phyloP scores from a whole-genome alignment of 2,113 vertebrate species.

The Lasiurus borealis region DNA sequence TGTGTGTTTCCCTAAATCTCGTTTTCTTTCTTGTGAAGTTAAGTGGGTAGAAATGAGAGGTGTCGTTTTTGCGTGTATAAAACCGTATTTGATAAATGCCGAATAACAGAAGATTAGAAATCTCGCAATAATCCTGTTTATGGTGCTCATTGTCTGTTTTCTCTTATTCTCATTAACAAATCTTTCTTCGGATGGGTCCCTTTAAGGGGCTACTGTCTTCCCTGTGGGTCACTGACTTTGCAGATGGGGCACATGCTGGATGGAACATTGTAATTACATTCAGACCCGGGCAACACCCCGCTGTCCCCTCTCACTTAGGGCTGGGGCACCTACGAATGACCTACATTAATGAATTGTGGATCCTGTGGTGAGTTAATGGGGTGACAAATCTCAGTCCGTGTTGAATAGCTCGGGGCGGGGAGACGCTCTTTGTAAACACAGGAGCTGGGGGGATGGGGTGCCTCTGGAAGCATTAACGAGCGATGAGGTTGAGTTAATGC shows the following conservation, averaged over 20 bases:
- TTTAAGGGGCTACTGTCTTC: neutral
- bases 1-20: neutral
- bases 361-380: slow-evolving; percentile 63
- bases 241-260: slow-evolving; percentile 2
- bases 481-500: neutral
- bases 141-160: slow-evolving; percentile 27
- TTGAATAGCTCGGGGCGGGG: neutral
- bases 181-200: slow-evolving; percentile 7
- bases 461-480: neutral
- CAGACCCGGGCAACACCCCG: slow-evolving; percentile 35
- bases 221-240: slow-evolving; percentile 38
- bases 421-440: slow-evolving; percentile 10
- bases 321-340: slow-evolving; percentile 53
- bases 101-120: slow-evolving; percentile 45
- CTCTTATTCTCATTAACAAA: slow-evolving; percentile 38
- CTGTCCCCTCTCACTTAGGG: slow-evolving; percentile 45
- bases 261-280: slow-evolving; percentile 62
- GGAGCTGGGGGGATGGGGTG: neutral
- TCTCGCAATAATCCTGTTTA: neutral
- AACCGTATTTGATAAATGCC: slow-evolving; percentile 16
- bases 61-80: neutral
- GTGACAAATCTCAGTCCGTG: slow-evolving; percentile 31
- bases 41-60: neutral
- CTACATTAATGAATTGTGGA: slow-evolving; percentile 67
- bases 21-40: slow-evolving; percentile 31